Base-by-base conservation (phyloP, 2,797 vertebrate genomes). In the Dryobates pubescens region DNA sequence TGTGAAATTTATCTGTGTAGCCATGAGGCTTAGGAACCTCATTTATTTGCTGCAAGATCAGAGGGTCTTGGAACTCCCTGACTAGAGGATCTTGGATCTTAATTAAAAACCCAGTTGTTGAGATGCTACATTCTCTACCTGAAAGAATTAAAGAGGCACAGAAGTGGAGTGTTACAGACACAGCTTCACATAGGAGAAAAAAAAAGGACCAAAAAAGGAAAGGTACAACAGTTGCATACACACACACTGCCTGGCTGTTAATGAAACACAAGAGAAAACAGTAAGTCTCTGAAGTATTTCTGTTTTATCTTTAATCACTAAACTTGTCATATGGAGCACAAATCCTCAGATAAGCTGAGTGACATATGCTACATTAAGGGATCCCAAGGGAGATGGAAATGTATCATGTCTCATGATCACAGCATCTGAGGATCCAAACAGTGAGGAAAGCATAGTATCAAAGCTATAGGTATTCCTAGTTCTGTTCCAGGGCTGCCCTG, bases 361-460 rank as follows among this genome's bases (percentile, higher is more conserved):
- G 93, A 86, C 58, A 69, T 51, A 64, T 24, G 51, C 58, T 92
- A 57, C 65, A 62, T 68, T 76, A 84, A 80, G 29, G 38, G 54
- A 90, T 80, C 90, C 65, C 0, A 0, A 82, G 78, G 65, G 83
- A 95, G 43, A 71, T 27, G 51, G 68, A 91, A 90, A 90, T n/a
- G 43, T 84, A 72, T 78, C 54, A 23, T 26, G n/a, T 62, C 73
- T 94, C 67, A 51, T 51, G 62, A 90, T 80, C 68, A 58, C 79
- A 75, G 65, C 82, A 83, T 84, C 51, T 51, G 61, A 79, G 56
- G 91, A 86, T 68, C 38, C 81, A 91, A 91, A 90, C 86, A 86
- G 74, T 15, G 34, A 68, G 68, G 65, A 90, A 86, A 82, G 51
- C 71, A 7, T 41, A 74, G 58, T 34, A 73, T 43, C 77, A 79